Base-by-base conservation (phyloP, 1,140 invertebrate genomes). In the Drosophila hydei region DNA sequence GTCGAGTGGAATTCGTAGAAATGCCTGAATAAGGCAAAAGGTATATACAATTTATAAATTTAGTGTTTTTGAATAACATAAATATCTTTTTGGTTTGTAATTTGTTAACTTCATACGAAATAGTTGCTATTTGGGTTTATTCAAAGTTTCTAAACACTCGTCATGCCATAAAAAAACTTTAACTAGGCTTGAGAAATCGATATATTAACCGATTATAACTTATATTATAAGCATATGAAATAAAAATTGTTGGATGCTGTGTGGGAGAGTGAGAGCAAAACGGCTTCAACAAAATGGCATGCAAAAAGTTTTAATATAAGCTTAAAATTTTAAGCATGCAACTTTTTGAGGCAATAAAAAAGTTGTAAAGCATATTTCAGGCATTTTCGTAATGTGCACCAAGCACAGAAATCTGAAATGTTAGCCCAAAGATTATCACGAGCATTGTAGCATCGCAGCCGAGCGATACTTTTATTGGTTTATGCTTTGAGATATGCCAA, bases 401-500 rank as follows among this genome's bases (percentile, higher is more conserved):
- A n/a, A n/a, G 7, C 3, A 25, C 12, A 19, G 8, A 45, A 43
- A 55, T 64, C 61, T 21, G 11, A 30, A 65, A 54, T 25, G n/a
- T 8, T 8, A 43, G 48, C 54, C 30, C 18, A 7, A 58, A 40
- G n/a, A 4, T 16, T 48, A n/a, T 23, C 18, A 11, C 43, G 4
- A 18, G n/a, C 18, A 30, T 38, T 54, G 47, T 27, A 50, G 18
- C 43, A 56, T 30, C 38, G 54, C 19, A 27, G n/a, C 12, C 5
- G 23, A n/a, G 12, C 52, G 52, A 58, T 51, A 50, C 36, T 56
- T 56, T 70, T 70, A 70, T 70, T 56, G 68, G 33, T 65, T 18
- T 21, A 58, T 8, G 54, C 55, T 68, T 68, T 51, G 60, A 68
- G 64, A 68, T 51, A 68, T 52, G 50, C 60, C 59, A 63, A 21